phyloP scores from a whole-genome alignment of 2,113 vertebrate species.

The Shinisaurus crocodilurus region DNA sequence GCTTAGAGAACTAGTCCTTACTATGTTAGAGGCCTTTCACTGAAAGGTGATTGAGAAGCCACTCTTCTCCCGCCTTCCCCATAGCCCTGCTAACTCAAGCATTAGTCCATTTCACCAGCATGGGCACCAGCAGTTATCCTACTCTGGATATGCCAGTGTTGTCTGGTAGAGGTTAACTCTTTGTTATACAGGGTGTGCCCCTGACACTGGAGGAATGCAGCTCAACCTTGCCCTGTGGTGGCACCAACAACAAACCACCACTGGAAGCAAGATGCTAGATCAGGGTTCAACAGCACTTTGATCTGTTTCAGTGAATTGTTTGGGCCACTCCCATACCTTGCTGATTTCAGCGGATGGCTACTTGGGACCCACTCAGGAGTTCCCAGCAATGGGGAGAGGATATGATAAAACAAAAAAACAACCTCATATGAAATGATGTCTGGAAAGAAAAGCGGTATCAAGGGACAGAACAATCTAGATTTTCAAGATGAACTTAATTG shows the following conservation, averaged over 20 bases:
- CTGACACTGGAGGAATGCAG: not conserved
- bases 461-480: not conserved
- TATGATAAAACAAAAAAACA: not conserved
- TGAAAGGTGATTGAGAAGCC: not conserved
- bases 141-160: not conserved
- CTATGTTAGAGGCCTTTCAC: not conserved
- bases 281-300: conserved; percentile 10
- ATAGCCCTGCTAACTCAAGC: not conserved
- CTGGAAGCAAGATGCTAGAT: not conserved
- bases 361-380: conserved; percentile 15
- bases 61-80: not conserved
- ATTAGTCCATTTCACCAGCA: not conserved
- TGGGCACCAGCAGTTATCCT: not conserved
- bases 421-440: not conserved
- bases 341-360: not conserved
- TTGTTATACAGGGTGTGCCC: not conserved
- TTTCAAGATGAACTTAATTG: not conserved
- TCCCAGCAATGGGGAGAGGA: not conserved
- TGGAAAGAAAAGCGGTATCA: not conserved
- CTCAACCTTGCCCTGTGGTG: not conserved
- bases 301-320: conserved; percentile 8
- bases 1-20: not conserved
- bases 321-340: not conserved
- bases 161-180: not conserved
- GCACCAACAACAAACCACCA: not conserved